Conservation (phyloP, 2,797 vertebrate species). For the Clamator glandarius region DNA sequence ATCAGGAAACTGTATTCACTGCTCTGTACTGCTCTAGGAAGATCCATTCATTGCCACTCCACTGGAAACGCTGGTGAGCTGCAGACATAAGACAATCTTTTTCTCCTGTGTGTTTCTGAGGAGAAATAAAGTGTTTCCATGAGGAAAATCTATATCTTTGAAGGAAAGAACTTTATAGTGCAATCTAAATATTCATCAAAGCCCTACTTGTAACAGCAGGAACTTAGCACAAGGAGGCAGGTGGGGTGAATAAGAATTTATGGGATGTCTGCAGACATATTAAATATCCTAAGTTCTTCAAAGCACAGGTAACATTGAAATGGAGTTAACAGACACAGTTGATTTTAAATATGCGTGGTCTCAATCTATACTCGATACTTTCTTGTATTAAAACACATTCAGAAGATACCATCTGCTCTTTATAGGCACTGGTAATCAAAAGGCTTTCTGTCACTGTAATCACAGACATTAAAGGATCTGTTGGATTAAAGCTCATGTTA, state of each 20-base stretch:
- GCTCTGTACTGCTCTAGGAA: background rate
- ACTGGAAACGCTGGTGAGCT: background rate
- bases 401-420: slow-evolving; percentile 56
- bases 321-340: slow-evolving; percentile 49
- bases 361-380: slow-evolving; percentile 3
- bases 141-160: slow-evolving; percentile 29
- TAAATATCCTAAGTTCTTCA: slow-evolving; percentile 60
- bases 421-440: slow-evolving; percentile 22
- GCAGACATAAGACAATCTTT: background rate
- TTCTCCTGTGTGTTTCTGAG: background rate
- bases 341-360: slow-evolving; percentile 16
- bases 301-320: slow-evolving; percentile 55
- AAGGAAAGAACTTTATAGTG: slow-evolving; percentile 47
- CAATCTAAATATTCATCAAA: slow-evolving; percentile 61
- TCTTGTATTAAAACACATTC: slow-evolving; percentile 31
- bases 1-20: background rate
- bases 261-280: slow-evolving; percentile 60
- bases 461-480: slow-evolving; percentile 27
- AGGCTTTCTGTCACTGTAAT: slow-evolving; percentile 21
- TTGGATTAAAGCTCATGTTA: background rate
- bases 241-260: slow-evolving; percentile 58
- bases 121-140: slow-evolving; percentile 23
- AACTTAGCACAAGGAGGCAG: slow-evolving; percentile 45
- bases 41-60: background rate
- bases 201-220: slow-evolving; percentile 41